These are phyloP conservation scores for Calliopum simillimum DNA, from an alignment of 2,888 invertebrate species.

Conservation along the genomic window DNA sequence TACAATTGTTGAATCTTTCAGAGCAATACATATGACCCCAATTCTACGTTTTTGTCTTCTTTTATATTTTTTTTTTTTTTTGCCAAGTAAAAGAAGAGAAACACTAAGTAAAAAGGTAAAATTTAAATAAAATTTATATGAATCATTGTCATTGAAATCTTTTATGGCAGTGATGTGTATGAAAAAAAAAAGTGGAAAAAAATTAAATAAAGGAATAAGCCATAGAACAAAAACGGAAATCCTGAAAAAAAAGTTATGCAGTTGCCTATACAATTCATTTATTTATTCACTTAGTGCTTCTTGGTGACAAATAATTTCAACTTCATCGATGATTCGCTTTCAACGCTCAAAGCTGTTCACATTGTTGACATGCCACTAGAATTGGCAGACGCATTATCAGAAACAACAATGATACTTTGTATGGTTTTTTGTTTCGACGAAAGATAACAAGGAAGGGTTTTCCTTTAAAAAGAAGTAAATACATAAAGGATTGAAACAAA, in stretches of 20 bases:
- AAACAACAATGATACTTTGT: no score
- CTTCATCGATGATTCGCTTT: conserved; percentile 12
- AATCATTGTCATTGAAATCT: conserved; percentile 14
- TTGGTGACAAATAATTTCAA: conserved; percentile 12
- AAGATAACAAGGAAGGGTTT: no score
- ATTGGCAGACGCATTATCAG: no score
- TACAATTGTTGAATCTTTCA: no score
- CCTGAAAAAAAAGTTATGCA: background rate
- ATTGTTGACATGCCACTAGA: no score
- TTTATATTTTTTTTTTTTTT: no score
- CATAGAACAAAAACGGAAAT: background rate
- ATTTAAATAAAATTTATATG: background rate
- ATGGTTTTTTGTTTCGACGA: no score
- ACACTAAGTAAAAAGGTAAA: background rate
- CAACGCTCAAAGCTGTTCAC: background rate
- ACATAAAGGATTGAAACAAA: no score
- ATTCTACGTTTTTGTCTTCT: no score
- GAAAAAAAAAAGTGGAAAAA: background rate
- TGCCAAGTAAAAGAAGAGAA: background rate
- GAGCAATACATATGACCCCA: no score
- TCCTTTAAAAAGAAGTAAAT: no score
- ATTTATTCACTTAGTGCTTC: background rate
- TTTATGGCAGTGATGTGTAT: background rate
- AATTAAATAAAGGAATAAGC: background rate
- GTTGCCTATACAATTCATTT: background rate